Base-by-base conservation (phyloP, 1,140 invertebrate genomes). In the Cydia fagiglandana region DNA sequence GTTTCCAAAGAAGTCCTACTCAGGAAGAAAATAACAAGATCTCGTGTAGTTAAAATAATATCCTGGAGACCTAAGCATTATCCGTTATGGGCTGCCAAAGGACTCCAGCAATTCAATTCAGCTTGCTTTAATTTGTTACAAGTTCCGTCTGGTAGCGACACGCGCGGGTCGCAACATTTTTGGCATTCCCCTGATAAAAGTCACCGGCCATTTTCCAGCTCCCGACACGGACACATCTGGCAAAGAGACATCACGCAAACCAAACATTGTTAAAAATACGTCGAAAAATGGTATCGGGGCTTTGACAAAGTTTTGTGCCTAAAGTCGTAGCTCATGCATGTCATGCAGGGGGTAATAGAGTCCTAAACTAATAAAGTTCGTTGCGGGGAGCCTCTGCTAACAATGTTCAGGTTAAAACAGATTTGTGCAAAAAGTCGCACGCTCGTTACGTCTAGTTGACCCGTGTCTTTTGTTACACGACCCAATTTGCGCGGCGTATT, bases 361-460 rank as follows among this genome's bases (percentile, higher is more conserved):
- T 86, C 88, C 88, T 91, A 91, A 91, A 86, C 88, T 89, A 91
- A 91, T 91, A 91, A 86, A 84, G 80, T 79, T 78, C 78, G 74
- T 78, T 83, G 85, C 4, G 64, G 66, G 6, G 12, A 79, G 79
- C n/a, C 78, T 78, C 77, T 74, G 66, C 82, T 80, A 79, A 80
- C 74, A 74, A 75, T 73, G 77, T 78, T 85, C 78, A 81, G 86
- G 81, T 88, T 90, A 84, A 85, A 88, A 84, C 82, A 86, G 84
- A 86, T 89, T 86, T 86, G 78, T 78, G 80, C 77, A 85, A 84
- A 84, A 84, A 83, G 76, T 80, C 79, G 15, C 78, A 74, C 47
- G 64, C 73, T 83, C 76, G 45, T 74, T 79, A 73, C 76, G 50
- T 73, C 66, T 75, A 78, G 77, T 80, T 80, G 80, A 82, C 80